phyloP scores from a whole-genome alignment of 2,797 vertebrate species.

The Chiloscyllium punctatum region DNA sequence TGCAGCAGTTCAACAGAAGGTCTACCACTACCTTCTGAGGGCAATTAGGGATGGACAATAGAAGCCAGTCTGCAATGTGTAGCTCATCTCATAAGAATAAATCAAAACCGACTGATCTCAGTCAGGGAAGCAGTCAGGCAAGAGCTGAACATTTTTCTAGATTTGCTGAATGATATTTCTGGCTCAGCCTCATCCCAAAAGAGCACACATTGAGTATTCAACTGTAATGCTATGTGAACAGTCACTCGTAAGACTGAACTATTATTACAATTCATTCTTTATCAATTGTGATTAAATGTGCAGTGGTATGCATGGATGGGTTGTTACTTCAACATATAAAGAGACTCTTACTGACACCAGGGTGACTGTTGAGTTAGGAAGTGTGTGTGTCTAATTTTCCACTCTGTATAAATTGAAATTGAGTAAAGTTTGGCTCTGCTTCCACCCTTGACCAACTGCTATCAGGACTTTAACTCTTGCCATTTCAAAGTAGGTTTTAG shows the following conservation, averaged over 20 bases:
- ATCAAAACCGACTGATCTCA: background rate
- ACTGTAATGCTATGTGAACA: background rate
- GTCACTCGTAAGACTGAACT: background rate
- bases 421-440: background rate
- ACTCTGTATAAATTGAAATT: background rate
- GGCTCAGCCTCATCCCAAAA: background rate
- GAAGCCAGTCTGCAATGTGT: background rate
- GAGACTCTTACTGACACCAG: background rate
- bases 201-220: background rate
- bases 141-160: background rate
- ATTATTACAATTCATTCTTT: background rate
- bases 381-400: background rate
- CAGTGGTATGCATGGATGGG: no score
- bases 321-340: no score
- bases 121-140: background rate
- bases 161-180: background rate
- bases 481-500: background rate
- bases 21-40: background rate
- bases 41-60: background rate
- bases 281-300: no score
- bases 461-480: background rate
- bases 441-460: background rate
- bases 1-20: background rate
- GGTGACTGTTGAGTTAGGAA: background rate
- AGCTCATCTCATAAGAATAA: background rate